Percentiles rank a stretch among this genome's conserved stretches.
phyloP scores from a whole-genome alignment of 2,888 invertebrate species.

The Sycophila texana region DNA sequence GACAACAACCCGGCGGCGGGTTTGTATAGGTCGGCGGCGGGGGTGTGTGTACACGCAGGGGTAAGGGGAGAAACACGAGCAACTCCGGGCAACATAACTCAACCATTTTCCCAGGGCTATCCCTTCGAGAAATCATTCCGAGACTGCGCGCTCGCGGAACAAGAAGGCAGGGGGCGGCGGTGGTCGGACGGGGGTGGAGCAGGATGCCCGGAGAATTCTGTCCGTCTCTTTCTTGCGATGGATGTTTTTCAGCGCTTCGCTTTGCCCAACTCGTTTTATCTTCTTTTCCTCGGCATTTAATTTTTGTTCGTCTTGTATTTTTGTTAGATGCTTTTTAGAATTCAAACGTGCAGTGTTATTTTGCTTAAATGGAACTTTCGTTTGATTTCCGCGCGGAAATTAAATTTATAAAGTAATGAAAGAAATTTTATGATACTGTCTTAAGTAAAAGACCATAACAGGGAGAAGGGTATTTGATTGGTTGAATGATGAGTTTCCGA shows the following conservation, averaged over 20 bases:
- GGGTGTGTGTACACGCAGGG: not conserved
- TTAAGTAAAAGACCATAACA: no score
- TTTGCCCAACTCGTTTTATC: slow-evolving; percentile 5
- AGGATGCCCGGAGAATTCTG: not conserved
- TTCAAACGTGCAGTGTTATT: no score
- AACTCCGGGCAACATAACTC: slow-evolving; percentile 66
- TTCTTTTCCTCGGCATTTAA: not conserved
- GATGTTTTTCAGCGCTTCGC: not conserved
- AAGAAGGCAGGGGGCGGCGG: slow-evolving; percentile 6
- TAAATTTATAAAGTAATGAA: no score
- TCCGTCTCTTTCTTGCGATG: slow-evolving; percentile 14
- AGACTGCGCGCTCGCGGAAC: slow-evolving; percentile 4
- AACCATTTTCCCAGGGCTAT: slow-evolving; percentile 63
- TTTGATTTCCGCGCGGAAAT: no score
- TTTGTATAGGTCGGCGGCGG: not conserved
- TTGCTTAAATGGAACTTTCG: no score
- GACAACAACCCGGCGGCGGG: not conserved
- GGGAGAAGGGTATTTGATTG: no score
- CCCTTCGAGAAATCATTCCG: slow-evolving; percentile 67
- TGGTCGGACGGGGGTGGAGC: slow-evolving; percentile 1
- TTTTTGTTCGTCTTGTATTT: not conserved
- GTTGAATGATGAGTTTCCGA: no score
- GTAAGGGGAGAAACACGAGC: slow-evolving; percentile 9
- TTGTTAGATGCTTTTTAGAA: not conserved
- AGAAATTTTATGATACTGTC: no score